Evolutionary conservation across 2,797 vertebrate genomes (phyloP), one percentile per base, ranked within the genome.

Genomic region (Xenentodon cancila): DNA sequence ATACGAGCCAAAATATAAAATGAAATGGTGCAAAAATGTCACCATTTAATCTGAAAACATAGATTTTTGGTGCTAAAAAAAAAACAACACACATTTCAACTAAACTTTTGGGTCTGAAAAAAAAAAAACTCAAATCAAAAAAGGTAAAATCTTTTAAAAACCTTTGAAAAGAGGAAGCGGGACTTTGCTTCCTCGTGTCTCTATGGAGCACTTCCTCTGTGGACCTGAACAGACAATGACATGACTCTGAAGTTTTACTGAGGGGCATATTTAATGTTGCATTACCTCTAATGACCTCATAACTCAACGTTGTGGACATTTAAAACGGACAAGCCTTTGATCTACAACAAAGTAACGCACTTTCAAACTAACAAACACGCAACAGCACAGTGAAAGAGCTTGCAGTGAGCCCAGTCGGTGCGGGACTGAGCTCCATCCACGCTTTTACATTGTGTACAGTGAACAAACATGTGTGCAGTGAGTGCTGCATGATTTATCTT

Each of bases 291-390:
- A 40, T 40, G 37, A 40, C 68, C 68, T 80, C 80, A 79, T 85
- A 89, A 86, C 70, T 90, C 82, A 87, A 64, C 48, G 60, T 66
- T 79, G 75, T 63, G 69, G 75, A 81, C 74, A 60, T 81, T 79
- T 81, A 86, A 75, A 89, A 80, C 88, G 15, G 37, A 40, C 37
- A 40, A 40, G 37, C 37, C 37, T 40, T 40, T 40, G 37, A 40
- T 40, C 37, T 15, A 40, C 37, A 13, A 40, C 13, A 40, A 40
- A 40, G 12, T 15, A 40, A 40, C 16, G 37, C 37, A 15, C 34
- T 37, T 37, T 37, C 3, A 37, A 37, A 37, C 12, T 11, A 37
- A 13, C 37, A 40, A 40, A 40, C 37, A 40, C 55, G 54, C 43
- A 74, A 79, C 75, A 60, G 73, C 53, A 69, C 48, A 73, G 53